Evolutionary conservation across 2,113 vertebrate species (phyloP).

Genomic region (Megalops atlanticus): DNA sequence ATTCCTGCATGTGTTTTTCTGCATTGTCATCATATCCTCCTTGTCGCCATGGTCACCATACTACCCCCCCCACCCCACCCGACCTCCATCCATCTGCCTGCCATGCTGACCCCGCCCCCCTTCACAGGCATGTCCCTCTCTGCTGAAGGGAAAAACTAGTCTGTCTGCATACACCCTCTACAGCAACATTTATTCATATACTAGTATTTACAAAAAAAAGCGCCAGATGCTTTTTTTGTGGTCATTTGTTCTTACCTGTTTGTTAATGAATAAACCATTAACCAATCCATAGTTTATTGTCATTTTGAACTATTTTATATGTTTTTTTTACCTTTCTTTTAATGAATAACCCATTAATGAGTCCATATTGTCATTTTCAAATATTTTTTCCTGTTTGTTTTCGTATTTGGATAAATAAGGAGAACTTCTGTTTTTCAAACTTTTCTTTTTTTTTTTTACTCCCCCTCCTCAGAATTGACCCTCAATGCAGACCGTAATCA

Average conservation of each 20-base stretch:
- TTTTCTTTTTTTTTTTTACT: slow-evolving; percentile 16
- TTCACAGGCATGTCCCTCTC: slow-evolving; percentile 5
- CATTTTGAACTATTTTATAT: slow-evolving; percentile 10
- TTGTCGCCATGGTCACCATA: slow-evolving; percentile 39
- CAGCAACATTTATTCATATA: background rate
- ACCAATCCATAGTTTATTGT: too few species aligned
- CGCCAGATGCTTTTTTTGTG: background rate
- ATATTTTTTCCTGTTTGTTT: too few species aligned
- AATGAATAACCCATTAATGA: background rate
- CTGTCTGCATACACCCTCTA: background rate
- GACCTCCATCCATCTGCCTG: slow-evolving; percentile 62
- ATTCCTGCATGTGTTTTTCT: slow-evolving; percentile 91
- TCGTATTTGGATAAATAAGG: too few species aligned
- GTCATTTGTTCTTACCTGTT: background rate
- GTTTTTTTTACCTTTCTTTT: background rate
- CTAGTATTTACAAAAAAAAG: background rate
- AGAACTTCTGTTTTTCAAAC: too few species aligned
- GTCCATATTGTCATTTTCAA: too few species aligned
- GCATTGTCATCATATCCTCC: slow-evolving; percentile 35
- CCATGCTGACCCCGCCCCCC: slow-evolving; percentile 66
- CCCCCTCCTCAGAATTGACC: background rate
- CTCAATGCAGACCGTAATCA: background rate
- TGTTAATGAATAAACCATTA: background rate
- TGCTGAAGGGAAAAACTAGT: slow-evolving; percentile 10
- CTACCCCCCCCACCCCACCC: slow-evolving; percentile 1